These are phyloP conservation scores for Dendrocopos noguchii DNA, from an alignment of 2,113 vertebrate species.

Conservation along the genomic window DNA sequence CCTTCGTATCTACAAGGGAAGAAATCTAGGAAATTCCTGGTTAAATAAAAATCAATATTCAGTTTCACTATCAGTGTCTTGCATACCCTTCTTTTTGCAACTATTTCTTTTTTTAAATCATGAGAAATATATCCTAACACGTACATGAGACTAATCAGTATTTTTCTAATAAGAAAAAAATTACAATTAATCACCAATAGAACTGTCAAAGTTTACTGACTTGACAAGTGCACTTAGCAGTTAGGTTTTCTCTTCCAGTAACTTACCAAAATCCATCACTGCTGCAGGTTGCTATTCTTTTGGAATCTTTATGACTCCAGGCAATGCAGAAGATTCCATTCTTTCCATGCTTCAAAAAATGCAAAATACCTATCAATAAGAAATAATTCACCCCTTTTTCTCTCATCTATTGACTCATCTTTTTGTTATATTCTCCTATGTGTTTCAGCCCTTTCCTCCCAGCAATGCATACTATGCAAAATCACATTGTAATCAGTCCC, in stretches of 20 bases:
- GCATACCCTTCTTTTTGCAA: background rate
- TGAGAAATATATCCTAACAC: background rate
- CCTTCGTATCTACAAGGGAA: background rate
- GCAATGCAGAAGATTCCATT: conserved; percentile 97
- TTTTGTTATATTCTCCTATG: background rate
- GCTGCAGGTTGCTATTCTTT: conserved; percentile 95
- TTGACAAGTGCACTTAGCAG: background rate
- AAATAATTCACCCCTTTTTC: conserved; percentile 80
- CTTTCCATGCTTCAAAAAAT: conserved; percentile 93
- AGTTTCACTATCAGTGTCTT: background rate
- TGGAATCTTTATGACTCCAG: conserved; percentile 99
- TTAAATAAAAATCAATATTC: background rate
- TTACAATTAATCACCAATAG: background rate
- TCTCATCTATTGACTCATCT: conserved; percentile 60
- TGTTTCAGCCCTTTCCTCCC: background rate
- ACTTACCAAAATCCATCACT: conserved; percentile 94
- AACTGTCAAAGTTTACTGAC: background rate
- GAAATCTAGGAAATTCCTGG: background rate
- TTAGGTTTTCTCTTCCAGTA: conserved; percentile 2
- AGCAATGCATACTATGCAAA: background rate
- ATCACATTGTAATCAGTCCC: background rate
- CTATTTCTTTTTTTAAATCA: background rate
- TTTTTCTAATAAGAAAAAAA: background rate
- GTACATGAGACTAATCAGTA: background rate
- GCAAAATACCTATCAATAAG: conserved; percentile 81